Base-by-base conservation (phyloP, 1,140 invertebrate genomes). In the Drosophila trapezifrons region DNA sequence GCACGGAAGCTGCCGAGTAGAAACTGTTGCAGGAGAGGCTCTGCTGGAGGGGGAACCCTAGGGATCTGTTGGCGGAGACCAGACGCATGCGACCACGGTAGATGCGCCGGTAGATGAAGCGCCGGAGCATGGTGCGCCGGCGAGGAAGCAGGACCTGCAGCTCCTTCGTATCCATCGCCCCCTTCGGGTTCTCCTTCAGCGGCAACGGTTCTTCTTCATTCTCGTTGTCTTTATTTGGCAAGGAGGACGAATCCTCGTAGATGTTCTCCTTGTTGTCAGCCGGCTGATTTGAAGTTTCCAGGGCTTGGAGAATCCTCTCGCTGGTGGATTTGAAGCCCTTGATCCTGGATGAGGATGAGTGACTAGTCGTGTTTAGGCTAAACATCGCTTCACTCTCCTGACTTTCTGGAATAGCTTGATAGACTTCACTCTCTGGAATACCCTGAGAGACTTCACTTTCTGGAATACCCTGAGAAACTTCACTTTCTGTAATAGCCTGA, bases 1-100 rank as follows among this genome's bases (percentile, higher is more conserved):
- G 58, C 5, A 69, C 29, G 0, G 84, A 80, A 0, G 38, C 18
- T 0, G 45, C 38, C 10, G 90, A 90, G 56, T 85, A 66, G 38
- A 91, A 91, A 17, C 90, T 91, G 7, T 38, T 13, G 22, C 38
- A 8, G 2, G 89, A 80, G 15, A 57, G 22, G 15, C 51, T 76
- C 7, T 22, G 38, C n/a, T 37, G 55, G 17, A 65, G 56, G 20
- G 45, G 47, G 20, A 42, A 18, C 15, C 5, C 3, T 15, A 37
- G 2, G 18, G 55, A 46, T 38, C 40, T 18, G 12, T 22, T 43
- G 0, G 70, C 45, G 7, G 65, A 45, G 17, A 64, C 46, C 7
- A 59, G 57, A 12, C 73, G 78, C 29, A 78, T 54, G 0, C 77
- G 82, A n/a, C 38, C 40, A 0, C 69, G 76, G 18, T 67, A 67